Conservation (phyloP, 2,888 invertebrate species). For the Pseudococcus longispinus region DNA sequence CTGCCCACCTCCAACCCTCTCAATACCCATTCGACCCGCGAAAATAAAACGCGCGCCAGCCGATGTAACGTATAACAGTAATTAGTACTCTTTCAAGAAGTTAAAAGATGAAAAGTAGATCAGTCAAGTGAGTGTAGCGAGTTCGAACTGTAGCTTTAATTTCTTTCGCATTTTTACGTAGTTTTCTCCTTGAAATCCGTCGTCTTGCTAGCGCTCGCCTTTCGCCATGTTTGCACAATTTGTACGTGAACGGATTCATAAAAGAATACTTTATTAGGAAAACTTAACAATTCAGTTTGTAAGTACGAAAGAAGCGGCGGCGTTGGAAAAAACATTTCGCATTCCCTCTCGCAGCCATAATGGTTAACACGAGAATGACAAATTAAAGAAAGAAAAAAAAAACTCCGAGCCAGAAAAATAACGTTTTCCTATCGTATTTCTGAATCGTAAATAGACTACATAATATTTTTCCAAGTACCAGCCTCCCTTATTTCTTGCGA, state of each 20-base stretch:
- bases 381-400: constrained; percentile 3
- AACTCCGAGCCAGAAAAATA: not conserved
- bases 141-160: constrained; percentile 36
- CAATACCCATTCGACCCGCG: not conserved
- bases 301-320: not conserved
- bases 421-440: not conserved
- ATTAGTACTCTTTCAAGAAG: constrained; percentile 34
- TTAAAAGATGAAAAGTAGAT: constrained; percentile 42
- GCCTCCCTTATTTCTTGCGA: not conserved
- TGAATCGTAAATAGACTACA: not conserved
- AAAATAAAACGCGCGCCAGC: not conserved
- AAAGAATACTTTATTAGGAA: constrained; percentile 43
- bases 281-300: constrained; percentile 46
- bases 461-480: not conserved
- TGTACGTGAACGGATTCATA: constrained; percentile 41
- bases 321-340: not conserved
- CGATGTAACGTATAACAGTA: constrained; percentile 10
- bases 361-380: constrained; percentile 33
- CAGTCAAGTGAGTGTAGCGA: constrained; percentile 10
- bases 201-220: not conserved
- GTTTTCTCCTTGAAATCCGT: not conserved
- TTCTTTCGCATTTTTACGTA: constrained; percentile 31
- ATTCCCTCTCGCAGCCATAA: not conserved
- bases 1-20: not conserved
- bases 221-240: constrained; percentile 29